Conservation (phyloP, 2,888 invertebrate genomes). For the Agonopterix arenella region DNA sequence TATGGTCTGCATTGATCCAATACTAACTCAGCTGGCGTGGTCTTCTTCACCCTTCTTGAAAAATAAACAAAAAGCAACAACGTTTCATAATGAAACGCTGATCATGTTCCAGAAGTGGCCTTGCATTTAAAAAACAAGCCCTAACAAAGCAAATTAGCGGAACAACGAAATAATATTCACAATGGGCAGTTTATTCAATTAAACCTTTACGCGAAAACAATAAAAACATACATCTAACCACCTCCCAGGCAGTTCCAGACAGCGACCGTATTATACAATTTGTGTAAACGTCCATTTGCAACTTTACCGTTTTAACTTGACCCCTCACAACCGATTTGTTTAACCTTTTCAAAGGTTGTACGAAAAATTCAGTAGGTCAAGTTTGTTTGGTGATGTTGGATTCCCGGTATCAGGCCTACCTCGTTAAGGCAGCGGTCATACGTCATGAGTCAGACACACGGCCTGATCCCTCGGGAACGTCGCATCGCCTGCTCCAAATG, state of each 20-base stretch:
- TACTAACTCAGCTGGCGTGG: too few relatives aligned
- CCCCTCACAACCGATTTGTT: slow-evolving; percentile 20
- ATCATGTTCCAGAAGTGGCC: too few relatives aligned
- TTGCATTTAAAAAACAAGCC: neutral
- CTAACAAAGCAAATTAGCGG: neutral
- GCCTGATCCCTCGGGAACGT: slow-evolving; percentile 25
- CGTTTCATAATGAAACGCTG: too few relatives aligned
- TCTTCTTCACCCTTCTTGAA: too few relatives aligned
- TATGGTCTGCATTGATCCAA: too few relatives aligned
- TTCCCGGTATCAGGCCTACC: slow-evolving; percentile 26
- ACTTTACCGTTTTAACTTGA: slow-evolving; percentile 20
- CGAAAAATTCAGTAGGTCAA: slow-evolving; percentile 18
- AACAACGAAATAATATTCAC: neutral
- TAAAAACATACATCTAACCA: slow-evolving; percentile 23
- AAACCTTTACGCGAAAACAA: slow-evolving; percentile 35
- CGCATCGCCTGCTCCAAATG: slow-evolving; percentile 9
- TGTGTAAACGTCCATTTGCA: neutral
- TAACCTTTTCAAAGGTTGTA: neutral
- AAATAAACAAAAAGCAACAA: too few relatives aligned
- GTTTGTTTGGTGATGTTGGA: slow-evolving; percentile 26
- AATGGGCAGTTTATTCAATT: slow-evolving; percentile 24
- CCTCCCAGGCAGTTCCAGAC: slow-evolving; percentile 1
- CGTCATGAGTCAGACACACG: slow-evolving; percentile 34
- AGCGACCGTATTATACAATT: neutral
- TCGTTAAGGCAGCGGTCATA: slow-evolving; percentile 23